A percentile compares a stretch with the other conserved stretches of the same genome.
These are phyloP conservation scores for Lepisosteus oculatus DNA, from an alignment of 2,113 vertebrate genomes.

Conservation along the genomic window DNA sequence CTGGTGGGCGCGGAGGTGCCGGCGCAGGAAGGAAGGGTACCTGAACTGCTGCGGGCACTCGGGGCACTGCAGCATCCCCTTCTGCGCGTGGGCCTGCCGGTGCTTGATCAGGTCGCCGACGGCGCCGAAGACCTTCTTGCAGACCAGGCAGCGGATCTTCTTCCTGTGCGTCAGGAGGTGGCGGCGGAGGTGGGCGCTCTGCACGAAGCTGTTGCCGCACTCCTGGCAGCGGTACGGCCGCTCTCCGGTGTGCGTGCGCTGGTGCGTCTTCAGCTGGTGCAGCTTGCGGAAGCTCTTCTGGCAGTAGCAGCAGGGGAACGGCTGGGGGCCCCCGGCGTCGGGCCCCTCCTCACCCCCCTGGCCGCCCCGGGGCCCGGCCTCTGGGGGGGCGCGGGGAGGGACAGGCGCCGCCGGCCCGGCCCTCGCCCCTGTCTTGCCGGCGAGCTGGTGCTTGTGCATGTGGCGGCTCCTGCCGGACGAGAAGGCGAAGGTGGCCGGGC, in stretches of 20 bases:
- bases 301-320: constrained; percentile 55
- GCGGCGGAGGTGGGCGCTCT: constrained; percentile 39
- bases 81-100: constrained; percentile 51
- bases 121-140: constrained; percentile 54
- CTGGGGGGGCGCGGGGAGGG: not conserved
- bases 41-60: constrained; percentile 55
- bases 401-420: constrained; percentile 35
- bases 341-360: constrained; percentile 15
- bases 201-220: constrained; percentile 60
- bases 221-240: constrained; percentile 60
- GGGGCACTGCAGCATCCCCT: constrained; percentile 60
- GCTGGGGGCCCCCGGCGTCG: not conserved
- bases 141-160: constrained; percentile 64
- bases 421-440: constrained; percentile 42
- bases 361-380: constrained; percentile 30
- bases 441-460: constrained; percentile 58
- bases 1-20: constrained; percentile 52
- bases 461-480: constrained; percentile 62
- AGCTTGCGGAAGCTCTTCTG: constrained; percentile 38
- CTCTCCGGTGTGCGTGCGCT: constrained; percentile 51
- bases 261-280: constrained; percentile 46
- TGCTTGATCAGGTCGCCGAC: constrained; percentile 63
- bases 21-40: constrained; percentile 50
- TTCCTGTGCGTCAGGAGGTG: constrained; percentile 61
- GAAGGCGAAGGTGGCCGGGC: constrained; percentile 52